Conservation (phyloP, 2,888 invertebrate species). For the Leptarthrus brevirostris region DNA sequence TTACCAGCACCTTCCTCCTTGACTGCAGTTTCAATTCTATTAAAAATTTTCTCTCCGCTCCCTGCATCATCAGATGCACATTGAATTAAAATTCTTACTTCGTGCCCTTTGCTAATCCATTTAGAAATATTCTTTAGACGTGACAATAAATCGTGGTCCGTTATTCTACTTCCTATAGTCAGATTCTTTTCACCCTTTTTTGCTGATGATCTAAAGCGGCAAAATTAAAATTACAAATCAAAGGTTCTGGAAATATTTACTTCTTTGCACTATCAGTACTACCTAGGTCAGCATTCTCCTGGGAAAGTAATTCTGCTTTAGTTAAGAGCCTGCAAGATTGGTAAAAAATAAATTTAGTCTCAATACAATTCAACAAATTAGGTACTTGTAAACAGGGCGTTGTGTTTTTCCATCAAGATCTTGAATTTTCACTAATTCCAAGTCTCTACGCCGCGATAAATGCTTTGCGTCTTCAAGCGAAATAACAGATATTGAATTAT, state of each 20-base stretch:
- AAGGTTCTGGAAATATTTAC: not conserved
- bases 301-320: conserved; percentile 73
- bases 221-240: not conserved
- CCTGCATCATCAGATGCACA: conserved; percentile 56
- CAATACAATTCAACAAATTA: conserved; percentile 72
- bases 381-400: conserved; percentile 75
- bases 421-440: conserved; percentile 76
- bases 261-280: not conserved
- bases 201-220: conserved; percentile 58
- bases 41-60: conserved; percentile 69
- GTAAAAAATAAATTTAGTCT: conserved; percentile 72
- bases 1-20: conserved; percentile 68
- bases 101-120: conserved; percentile 75
- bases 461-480: conserved; percentile 78
- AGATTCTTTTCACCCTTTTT: conserved; percentile 75
- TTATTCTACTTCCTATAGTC: conserved; percentile 73
- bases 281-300: conserved; percentile 64
- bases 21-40: conserved; percentile 69
- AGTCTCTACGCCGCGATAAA: conserved; percentile 74
- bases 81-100: conserved; percentile 69
- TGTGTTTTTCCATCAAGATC: conserved; percentile 77
- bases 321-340: conserved; percentile 71
- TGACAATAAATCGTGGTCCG: conserved; percentile 75
- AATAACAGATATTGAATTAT: conserved; percentile 71
- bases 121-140: conserved; percentile 75